phyloP scores from a whole-genome alignment of 2,797 vertebrate genomes.

The Hoplostethus mediterraneus region DNA sequence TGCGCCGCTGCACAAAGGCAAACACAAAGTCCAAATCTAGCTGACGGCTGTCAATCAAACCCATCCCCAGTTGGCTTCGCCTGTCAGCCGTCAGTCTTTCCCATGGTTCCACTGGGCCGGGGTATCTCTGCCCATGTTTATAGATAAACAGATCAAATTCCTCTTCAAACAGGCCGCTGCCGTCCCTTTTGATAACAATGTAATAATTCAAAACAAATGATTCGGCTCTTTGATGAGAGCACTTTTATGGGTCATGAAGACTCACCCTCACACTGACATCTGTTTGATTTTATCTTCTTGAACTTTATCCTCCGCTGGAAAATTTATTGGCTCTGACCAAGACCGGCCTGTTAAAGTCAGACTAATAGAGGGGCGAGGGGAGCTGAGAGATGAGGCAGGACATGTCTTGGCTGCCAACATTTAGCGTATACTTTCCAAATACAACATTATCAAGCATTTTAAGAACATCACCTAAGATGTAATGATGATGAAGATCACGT shows the following conservation, averaged over 20 bases:
- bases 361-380: conserved; percentile 83
- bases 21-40: conserved; percentile 70
- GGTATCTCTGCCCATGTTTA: conserved; percentile 91
- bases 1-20: conserved; percentile 62
- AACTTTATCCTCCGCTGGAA: conserved; percentile 98
- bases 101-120: conserved; percentile 86
- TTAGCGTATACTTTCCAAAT: not conserved
- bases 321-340: conserved; percentile 97
- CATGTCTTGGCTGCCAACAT: conserved; percentile 31
- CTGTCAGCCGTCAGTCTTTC: conserved; percentile 89
- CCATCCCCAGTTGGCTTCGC: conserved; percentile 81
- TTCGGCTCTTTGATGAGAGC: conserved; percentile 98
- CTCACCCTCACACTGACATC: conserved; percentile 95
- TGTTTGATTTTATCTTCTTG: conserved; percentile 99
- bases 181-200: conserved; percentile 97
- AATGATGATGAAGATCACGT: not conserved
- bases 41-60: conserved; percentile 93
- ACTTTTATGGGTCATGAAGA: conserved; percentile 98
- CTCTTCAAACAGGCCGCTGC: conserved; percentile 97
- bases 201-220: conserved; percentile 99
- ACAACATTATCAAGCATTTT: conserved; percentile 1
- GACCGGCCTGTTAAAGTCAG: conserved; percentile 94
- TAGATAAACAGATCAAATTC: conserved; percentile 99
- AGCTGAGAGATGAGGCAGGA: conserved; percentile 60
- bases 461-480: not conserved